These are phyloP conservation scores for Brachynemurus nebulosus DNA, from an alignment of 2,888 invertebrate species.

Conservation along the genomic window DNA sequence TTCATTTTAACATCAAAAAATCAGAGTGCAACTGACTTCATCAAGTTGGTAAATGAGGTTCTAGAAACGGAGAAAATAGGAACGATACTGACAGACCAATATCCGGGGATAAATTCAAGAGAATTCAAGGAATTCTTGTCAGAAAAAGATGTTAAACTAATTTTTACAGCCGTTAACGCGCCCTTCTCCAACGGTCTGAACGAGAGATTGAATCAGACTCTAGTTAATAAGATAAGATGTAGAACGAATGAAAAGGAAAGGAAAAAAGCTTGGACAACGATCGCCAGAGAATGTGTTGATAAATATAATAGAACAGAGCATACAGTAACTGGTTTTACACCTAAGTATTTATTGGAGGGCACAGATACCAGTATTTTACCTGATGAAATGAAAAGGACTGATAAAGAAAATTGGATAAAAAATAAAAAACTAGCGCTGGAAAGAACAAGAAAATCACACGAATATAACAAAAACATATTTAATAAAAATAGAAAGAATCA, in stretches of 20 bases:
- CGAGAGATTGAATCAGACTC: constrained; percentile 7
- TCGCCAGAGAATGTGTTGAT: constrained; percentile 17
- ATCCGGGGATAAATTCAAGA: constrained; percentile 23
- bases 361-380: constrained; percentile 14
- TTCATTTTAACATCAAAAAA: constrained; percentile 20
- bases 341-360: constrained; percentile 16
- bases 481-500: constrained; percentile 14
- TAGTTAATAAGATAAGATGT: constrained; percentile 11
- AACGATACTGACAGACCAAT: constrained; percentile 23
- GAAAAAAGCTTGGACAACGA: constrained; percentile 14
- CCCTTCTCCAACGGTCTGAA: constrained; percentile 13
- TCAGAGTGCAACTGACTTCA: constrained; percentile 20
- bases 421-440: constrained; percentile 15
- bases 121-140: constrained; percentile 22
- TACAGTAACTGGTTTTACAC: constrained; percentile 18
- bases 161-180: constrained; percentile 16
- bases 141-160: constrained; percentile 12
- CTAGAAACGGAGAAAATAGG: constrained; percentile 18
- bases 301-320: constrained; percentile 23
- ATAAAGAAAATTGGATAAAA: constrained; percentile 5
- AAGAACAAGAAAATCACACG: constrained; percentile 15
- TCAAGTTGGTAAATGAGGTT: constrained; percentile 17
- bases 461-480: constrained; percentile 15
- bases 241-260: constrained; percentile 10
- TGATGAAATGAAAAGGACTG: constrained; percentile 13